Base-by-base conservation (phyloP, 2,113 vertebrate species). In the Ageneiosus marmoratus region DNA sequence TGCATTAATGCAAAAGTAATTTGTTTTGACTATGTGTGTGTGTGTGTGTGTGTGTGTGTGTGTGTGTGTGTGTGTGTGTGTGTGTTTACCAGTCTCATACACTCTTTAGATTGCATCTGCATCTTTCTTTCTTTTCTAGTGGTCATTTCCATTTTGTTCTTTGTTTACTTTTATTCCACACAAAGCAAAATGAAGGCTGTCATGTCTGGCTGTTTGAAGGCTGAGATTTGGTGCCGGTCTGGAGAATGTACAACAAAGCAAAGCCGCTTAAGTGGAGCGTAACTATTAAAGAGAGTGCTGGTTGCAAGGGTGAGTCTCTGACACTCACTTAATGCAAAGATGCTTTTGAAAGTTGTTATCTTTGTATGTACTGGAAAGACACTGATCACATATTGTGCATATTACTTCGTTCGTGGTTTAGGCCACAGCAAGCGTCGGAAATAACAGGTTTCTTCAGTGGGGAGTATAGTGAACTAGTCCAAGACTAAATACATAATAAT, bases 181-280 rank as follows among this genome's bases (percentile, higher is more conserved):
- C 85, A 83, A 73, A 22, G 44, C 41, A 82, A 83, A 85, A 87
- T 86, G 84, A 87, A 81, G 63, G 76, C 87, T 92, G 89, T 92
- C 89, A 91, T 89, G 87, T 89, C 84, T 90, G 80, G 41, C 24
- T 34, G 72, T 81, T 83, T 85, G n/a, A 56, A 77, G 84, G 58
- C 32, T 27, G 13, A 62, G 32, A 70, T 41, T n/a, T 56, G 79
- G 48, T 76, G 76, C 63, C 22, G 13, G 29, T 51, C 51, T 70
- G 58, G 89, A 89, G 90, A 89, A 89, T 78, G 88, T 88, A 85
- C 79, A 60, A 77, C 41, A 29, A 53, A 73, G 53, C 29, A 32
- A n/a, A 65, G 76, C 65, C 7, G 89, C 84, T 90, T 92, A 91
- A 92, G 79, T 92, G 91, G 90, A 93, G 91, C 92, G 89, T 86